These are phyloP conservation scores for Anarhynchus alexandrinus DNA, from an alignment of 2,113 vertebrate species.

Conservation along the genomic window DNA sequence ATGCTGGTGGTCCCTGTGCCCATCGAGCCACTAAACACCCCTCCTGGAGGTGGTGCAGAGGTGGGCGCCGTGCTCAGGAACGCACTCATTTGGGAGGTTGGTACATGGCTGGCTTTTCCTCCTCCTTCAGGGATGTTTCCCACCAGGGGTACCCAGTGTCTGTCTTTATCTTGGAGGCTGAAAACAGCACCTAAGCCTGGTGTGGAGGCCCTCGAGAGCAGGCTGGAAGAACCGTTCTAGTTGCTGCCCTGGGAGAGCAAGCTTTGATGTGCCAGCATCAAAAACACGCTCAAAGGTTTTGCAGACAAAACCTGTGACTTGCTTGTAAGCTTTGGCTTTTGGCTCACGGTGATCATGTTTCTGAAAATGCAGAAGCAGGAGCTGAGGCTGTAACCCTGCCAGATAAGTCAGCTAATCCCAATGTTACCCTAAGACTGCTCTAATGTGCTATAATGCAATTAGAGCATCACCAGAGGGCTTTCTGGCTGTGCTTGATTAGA, in stretches of 20 bases:
- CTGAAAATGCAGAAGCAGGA: background rate
- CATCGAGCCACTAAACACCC: background rate
- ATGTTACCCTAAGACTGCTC: background rate
- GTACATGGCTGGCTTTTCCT: background rate
- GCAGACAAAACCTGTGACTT: background rate
- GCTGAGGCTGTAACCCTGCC: background rate
- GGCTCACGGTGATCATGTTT: background rate
- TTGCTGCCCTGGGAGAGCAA: background rate
- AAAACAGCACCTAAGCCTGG: background rate
- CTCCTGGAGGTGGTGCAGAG: background rate
- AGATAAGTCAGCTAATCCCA: background rate
- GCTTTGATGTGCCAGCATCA: background rate
- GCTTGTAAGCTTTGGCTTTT: background rate
- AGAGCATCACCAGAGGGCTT: constrained; percentile 27
- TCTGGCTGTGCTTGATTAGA: background rate
- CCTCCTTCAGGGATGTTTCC: background rate
- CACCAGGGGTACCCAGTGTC: background rate
- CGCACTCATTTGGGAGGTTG: background rate
- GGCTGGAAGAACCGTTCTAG: background rate
- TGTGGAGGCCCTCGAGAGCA: background rate
- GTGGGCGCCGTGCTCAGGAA: background rate
- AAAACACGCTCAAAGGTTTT: background rate
- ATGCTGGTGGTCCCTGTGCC: background rate
- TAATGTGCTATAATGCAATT: constrained; percentile 41
- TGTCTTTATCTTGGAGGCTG: background rate